phyloP scores from a whole-genome alignment of 92 coral and sea anemone species.

The Phymanthus crucifer region DNA sequence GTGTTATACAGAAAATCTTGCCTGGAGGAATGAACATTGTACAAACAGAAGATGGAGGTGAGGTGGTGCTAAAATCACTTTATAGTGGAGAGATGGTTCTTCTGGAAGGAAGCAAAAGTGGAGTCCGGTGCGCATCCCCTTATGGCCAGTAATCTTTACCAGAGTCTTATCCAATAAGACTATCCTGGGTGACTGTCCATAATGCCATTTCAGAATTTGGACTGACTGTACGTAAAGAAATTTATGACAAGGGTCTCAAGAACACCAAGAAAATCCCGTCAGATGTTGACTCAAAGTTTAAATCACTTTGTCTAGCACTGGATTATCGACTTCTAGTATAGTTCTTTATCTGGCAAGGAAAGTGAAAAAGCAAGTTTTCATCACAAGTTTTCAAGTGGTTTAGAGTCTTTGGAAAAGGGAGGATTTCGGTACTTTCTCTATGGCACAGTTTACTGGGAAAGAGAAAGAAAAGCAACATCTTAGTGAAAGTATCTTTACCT shows the following conservation, averaged over 20 bases:
- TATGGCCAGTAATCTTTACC: background rate
- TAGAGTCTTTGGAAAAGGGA: background rate
- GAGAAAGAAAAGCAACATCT: conserved; percentile 7
- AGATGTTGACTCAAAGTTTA: background rate
- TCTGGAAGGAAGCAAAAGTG: background rate
- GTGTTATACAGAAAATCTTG: conserved; percentile 1
- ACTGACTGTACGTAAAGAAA: background rate
- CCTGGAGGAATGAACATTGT: conserved; percentile 3
- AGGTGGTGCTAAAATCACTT: background rate
- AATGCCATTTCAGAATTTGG: conserved; percentile 13
- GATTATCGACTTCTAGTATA: background rate
- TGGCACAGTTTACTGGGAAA: conserved; percentile 5
- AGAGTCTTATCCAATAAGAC: background rate
- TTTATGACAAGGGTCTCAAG: background rate
- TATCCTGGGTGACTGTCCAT: background rate
- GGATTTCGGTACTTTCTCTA: conserved; percentile 4
- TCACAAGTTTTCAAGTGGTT: background rate
- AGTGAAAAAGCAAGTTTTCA: background rate
- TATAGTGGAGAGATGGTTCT: background rate
- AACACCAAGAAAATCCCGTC: background rate
- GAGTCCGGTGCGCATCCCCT: too few relatives aligned
- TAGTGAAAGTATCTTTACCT: background rate
- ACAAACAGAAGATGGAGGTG: background rate
- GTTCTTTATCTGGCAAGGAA: background rate
- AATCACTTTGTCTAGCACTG: background rate